Base-by-base conservation (phyloP, 2,888 invertebrate genomes). In the Andrena marginata region DNA sequence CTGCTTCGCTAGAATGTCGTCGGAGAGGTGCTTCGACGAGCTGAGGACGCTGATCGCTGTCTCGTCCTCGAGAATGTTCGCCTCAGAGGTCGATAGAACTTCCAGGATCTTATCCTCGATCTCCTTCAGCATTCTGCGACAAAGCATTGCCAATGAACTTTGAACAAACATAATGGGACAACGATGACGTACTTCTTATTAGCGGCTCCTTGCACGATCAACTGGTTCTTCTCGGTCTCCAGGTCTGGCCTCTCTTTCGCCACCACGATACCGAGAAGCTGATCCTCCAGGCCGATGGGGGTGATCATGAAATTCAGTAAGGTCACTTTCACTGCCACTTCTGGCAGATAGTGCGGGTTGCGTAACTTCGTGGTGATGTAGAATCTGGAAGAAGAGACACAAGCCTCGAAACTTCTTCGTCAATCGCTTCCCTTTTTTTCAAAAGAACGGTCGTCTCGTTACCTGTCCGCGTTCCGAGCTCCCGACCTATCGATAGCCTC, bases 261-360 rank as follows among this genome's bases (percentile, higher is more conserved):
- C 7, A 99, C 99, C 0, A 98, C 98, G 59, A 98, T 97, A 2
- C 98, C 97, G 77, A 99, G 94, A 51, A 99, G 94, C 92, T 99
- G 99, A 93, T 98, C 98, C 94, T 98, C 96, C 31, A 99, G 94
- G 0, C 99, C 99, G 68, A 96, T 97, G 49, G 96, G 96, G 6
- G 98, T 99, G 85, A 99, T 97, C 97, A 98, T 98, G 92, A 99
- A 99, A 95, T 99, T 99, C 7, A 99, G 95, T n/a, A 99, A 94
- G 0, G 98, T 97, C 1, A 97, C 97, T 93, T 99, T 98, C 0
- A 98, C 98, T 0, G 98, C 97, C 2, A 99, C 97, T 94, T 99
- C 99, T 0, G 99, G 99, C 70, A 98, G 94, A 93, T 98, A 99
- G 94, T 99, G 99, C 0, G 99, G 99, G 94, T 99, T 99, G 16